A percentile compares a stretch with the other conserved stretches of the same genome.
These are phyloP conservation scores for Pseudachorutes palmiensis DNA, from an alignment of 1,140 invertebrate species.

Conservation along the genomic window DNA sequence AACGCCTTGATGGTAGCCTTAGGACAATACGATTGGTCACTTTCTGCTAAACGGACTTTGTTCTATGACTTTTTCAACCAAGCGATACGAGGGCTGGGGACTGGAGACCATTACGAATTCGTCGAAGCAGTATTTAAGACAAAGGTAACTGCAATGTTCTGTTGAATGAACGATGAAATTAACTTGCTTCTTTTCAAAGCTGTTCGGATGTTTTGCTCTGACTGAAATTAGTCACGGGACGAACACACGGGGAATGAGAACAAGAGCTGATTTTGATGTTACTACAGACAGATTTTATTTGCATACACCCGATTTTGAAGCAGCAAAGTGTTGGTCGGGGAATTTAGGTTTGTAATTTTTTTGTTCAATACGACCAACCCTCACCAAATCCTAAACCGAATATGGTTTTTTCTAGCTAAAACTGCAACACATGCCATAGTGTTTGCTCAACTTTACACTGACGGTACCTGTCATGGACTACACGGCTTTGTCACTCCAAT, in stretches of 20 bases:
- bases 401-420: slow-evolving; percentile 52
- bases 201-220: slow-evolving; percentile 52
- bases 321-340: slow-evolving; percentile 42
- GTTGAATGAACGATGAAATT: no score
- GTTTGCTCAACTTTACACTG: slow-evolving; percentile 80
- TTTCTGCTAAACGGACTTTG: slow-evolving; percentile 45
- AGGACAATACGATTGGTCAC: slow-evolving; percentile 50
- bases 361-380: no score
- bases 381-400: background rate
- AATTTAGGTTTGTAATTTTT: slow-evolving; percentile 42
- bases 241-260: slow-evolving; percentile 52
- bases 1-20: slow-evolving; percentile 39
- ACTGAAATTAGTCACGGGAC: slow-evolving; percentile 56
- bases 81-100: slow-evolving; percentile 42
- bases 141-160: slow-evolving; percentile 21
- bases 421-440: slow-evolving; percentile 75
- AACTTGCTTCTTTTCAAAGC: slow-evolving; percentile 40
- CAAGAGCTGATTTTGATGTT: slow-evolving; percentile 51
- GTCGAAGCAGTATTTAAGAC: slow-evolving; percentile 38
- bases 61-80: slow-evolving; percentile 38
- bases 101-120: slow-evolving; percentile 45
- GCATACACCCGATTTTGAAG: slow-evolving; percentile 53
- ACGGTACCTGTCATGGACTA: slow-evolving; percentile 64
- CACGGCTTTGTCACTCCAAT: slow-evolving; percentile 73
- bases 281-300: slow-evolving; percentile 50